Conservation (phyloP, 2,113 vertebrate genomes). For the Peromyscus californicus region DNA sequence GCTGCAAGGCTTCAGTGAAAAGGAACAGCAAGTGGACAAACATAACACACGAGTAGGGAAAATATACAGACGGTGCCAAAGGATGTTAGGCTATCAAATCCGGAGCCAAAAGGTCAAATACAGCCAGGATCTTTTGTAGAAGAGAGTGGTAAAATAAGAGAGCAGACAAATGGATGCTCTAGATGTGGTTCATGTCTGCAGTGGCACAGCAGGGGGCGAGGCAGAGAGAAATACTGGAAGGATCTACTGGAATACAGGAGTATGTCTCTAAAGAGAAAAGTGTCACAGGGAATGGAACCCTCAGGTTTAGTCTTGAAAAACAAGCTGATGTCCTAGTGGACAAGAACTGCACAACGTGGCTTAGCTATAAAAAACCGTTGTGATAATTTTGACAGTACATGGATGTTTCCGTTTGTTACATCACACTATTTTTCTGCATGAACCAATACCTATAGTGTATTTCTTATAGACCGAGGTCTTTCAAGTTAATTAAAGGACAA, state of each 20-base stretch:
- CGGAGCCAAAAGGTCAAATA: slow-evolving; percentile 6
- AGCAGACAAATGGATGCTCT: background rate
- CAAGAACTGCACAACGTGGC: background rate
- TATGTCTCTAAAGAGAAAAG: background rate
- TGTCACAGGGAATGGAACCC: background rate
- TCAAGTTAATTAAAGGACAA: slow-evolving; percentile 18
- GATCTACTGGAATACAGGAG: background rate
- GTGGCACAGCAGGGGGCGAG: background rate
- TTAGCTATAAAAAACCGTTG: background rate
- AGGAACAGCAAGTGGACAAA: background rate
- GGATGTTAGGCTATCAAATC: background rate
- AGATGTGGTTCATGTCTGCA: background rate
- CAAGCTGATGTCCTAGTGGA: background rate
- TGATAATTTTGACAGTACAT: background rate
- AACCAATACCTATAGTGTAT: background rate
- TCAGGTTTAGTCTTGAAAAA: background rate
- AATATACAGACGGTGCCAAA: background rate
- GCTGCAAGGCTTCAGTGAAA: background rate
- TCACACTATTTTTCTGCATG: background rate
- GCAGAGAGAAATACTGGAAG: background rate
- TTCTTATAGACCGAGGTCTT: background rate
- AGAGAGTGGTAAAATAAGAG: background rate
- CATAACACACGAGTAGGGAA: slow-evolving; percentile 1
- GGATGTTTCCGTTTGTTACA: slow-evolving; percentile 19
- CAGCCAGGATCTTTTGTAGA: background rate